These are phyloP conservation scores for Diadromus collaris DNA, from an alignment of 2,888 invertebrate species.

Conservation along the genomic window DNA sequence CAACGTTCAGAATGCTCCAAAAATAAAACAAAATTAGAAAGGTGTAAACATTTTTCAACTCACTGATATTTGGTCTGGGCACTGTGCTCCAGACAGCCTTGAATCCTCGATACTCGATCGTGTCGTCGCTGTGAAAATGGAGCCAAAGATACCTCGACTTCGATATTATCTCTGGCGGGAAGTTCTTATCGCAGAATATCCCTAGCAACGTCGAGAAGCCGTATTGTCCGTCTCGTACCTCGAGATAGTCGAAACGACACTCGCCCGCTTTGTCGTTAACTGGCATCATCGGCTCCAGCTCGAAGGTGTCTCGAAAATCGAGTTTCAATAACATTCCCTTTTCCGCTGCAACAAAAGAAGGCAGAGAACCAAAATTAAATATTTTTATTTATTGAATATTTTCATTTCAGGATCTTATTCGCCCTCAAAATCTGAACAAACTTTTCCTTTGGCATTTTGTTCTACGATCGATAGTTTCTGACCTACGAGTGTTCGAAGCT, in stretches of 20 bases:
- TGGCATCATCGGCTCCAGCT: constrained; percentile 82
- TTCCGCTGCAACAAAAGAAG: constrained; percentile 81
- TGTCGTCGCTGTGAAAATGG: constrained; percentile 90
- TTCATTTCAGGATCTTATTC: not conserved
- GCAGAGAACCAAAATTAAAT: not conserved
- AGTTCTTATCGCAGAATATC: constrained; percentile 87
- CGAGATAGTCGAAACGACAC: constrained; percentile 91
- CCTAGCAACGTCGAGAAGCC: constrained; percentile 86
- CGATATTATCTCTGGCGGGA: constrained; percentile 88
- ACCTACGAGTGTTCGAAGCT: not conserved
- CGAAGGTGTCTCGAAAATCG: constrained; percentile 91
- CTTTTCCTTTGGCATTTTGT: not conserved
- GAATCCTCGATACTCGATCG: constrained; percentile 90
- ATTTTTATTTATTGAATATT: not conserved
- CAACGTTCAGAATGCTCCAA: not conserved
- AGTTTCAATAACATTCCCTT: constrained; percentile 86
- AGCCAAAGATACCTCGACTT: constrained; percentile 88
- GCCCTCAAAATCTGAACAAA: not conserved
- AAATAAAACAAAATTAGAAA: not conserved
- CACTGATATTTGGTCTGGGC: constrained; percentile 83
- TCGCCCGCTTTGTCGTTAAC: constrained; percentile 76
- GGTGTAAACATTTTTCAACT: constrained; percentile 74
- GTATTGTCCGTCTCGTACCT: constrained; percentile 91
- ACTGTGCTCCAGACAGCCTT: constrained; percentile 88
- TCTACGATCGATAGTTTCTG: not conserved